A percentile compares a stretch with the other conserved stretches of the same genome.
phyloP scores from a whole-genome alignment of 1,140 invertebrate genomes.

The Radopholus similis region DNA sequence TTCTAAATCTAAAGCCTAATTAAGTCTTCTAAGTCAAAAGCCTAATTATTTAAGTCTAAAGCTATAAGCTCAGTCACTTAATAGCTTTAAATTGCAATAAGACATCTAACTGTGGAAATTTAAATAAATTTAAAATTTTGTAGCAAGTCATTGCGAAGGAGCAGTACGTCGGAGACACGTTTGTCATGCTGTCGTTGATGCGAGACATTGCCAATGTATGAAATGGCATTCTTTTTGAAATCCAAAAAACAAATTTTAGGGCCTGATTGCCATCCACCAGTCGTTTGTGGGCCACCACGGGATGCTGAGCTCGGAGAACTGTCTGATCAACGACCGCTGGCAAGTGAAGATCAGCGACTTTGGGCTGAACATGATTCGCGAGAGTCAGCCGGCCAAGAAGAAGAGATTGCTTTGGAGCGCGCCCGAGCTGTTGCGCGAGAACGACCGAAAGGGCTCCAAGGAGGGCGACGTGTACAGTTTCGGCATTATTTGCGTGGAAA shows the following conservation, averaged over 20 bases:
- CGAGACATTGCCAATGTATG: slow-evolving; percentile 80
- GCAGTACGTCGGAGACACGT: slow-evolving; percentile 89
- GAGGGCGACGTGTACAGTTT: slow-evolving; percentile 48
- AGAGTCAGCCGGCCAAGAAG: slow-evolving; percentile 26
- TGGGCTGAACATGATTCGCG: slow-evolving; percentile 35
- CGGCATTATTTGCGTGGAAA: slow-evolving; percentile 48
- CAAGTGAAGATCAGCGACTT: slow-evolving; percentile 43
- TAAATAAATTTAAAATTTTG: not conserved
- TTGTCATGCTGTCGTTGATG: slow-evolving; percentile 81
- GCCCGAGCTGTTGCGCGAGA: slow-evolving; percentile 31
- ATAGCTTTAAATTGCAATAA: not conserved
- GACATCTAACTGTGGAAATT: not conserved
- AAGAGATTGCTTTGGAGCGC: slow-evolving; percentile 34
- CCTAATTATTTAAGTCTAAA: not conserved
- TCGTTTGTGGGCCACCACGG: slow-evolving; percentile 28
- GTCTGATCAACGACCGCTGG: slow-evolving; percentile 45
- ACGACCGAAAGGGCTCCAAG: not conserved
- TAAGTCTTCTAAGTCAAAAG: too few species aligned
- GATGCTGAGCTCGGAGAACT: slow-evolving; percentile 29
- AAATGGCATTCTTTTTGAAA: too few species aligned
- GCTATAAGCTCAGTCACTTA: too few species aligned
- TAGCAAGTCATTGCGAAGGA: slow-evolving; percentile 74
- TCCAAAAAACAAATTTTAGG: slow-evolving; percentile 27
- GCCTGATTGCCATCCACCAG: slow-evolving; percentile 25
- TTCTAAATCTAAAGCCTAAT: too few species aligned